Base-by-base conservation (phyloP, 2,888 invertebrate species). In the Euclidia mi region DNA sequence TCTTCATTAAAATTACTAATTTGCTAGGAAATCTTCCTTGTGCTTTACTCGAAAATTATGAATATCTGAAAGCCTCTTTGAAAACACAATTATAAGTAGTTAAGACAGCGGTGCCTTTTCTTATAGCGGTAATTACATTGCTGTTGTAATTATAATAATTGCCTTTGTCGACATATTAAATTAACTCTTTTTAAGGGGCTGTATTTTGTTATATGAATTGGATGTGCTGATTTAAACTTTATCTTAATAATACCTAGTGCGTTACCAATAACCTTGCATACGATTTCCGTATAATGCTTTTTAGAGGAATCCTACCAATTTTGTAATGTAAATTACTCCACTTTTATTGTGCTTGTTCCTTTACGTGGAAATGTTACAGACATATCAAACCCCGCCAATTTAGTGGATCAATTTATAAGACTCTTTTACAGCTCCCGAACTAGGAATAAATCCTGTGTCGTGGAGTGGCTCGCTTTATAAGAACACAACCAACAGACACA, bases 101-200 rank as follows among this genome's bases (percentile, higher is more conserved):
- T 84, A 87, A 80, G 84, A 89, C 75, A 79, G 69, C 78, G 77
- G 75, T 85, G 82, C 81, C 84, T 87, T 88, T 87, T 89, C 86
- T 88, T 89, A 82, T 84, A 79, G 78, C 66, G 68, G 82, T 92
- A 92, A 93, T 93, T 90, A 94, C 76, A 81, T 85, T 76, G 87
- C 82, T 82, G 78, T 74, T 78, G 87, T 92, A 91, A 94, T 94
- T 94, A 93, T 90, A 76, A 86, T 93, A 94, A 94, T 94, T 89
- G 92, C 87, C 83, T 88, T 88, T 76, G 82, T 79, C 80, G 87
- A 90, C 88, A 90, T 91, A 89, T 87, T 87, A 85, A 88, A 90
- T 89, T 84, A 86, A 82, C 84, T 79, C 74, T 74, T 85, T 87
- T 88, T 87, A 88, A 87, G 88, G 76, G 77, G 55, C 74, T 78